Base-by-base conservation (phyloP, 2,888 invertebrate species). In the Mesopsocus fuscifrons region DNA sequence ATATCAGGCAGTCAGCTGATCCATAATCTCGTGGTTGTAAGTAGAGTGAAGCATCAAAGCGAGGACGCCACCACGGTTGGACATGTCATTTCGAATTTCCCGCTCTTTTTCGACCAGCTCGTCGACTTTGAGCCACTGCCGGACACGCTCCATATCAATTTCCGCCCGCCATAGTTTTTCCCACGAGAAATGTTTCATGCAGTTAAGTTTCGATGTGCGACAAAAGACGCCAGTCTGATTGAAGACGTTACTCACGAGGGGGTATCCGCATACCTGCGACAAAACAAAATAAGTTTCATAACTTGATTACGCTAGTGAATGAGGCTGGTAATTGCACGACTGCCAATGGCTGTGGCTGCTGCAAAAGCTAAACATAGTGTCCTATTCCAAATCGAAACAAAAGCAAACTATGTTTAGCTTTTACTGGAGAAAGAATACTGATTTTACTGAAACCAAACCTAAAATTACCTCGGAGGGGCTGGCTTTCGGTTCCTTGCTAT, bases 11-110 rank as follows among this genome's bases (percentile, higher is more conserved):
- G 65, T 65, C 50, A 77, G 64, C 52, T 74, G 70, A 54, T 84
- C 83, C 77, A 87, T 82, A 1, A 85, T 70, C 52, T 87, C 88
- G 57, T 94, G 91, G 63, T 94, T 89, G 58, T 89, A 89, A 0
- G 94, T 94, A 4, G 94, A 91, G 59, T 97, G 94, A n/a, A 97
- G 65, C 81, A 97, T 83, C 1, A 97, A 67, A 0, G 89, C 88
- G 11, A 97, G 65, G 0, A 95, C 87, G 1, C 94, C 92, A 34
- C 91, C 91, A 45, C 95, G 73, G 52, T 74, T 77, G 2, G 75
- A 69, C 68, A 81, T 68, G 40, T 70, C 65, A 45, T 58, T 66
- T 3, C 91, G 68, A 21, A 91, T 79, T 53, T 81, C 84, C 47
- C 91, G 68, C 62, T 95, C 94, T 57, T 94, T 88, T 53, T 95